Percentiles rank a stretch among this genome's conserved stretches.
Evolutionary conservation across 2,797 vertebrate genomes (phyloP).

Genomic region (Echeneis naucrates): DNA sequence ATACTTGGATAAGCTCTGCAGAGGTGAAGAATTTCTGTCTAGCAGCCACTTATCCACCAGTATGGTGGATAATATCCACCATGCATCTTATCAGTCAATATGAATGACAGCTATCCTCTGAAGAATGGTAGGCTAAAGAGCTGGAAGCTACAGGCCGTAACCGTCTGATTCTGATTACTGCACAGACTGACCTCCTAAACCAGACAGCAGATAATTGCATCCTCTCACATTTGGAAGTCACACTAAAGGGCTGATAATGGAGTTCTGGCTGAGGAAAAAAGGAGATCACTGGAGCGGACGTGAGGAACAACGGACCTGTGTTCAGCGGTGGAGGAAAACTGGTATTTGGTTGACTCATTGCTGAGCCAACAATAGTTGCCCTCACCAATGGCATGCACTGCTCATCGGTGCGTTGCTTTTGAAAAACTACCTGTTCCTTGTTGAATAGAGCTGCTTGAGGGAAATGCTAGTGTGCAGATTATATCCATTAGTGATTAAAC

Average conservation of each 20-base stretch:
- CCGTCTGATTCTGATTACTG: slow-evolving; percentile 34
- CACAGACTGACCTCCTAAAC: slow-evolving; percentile 48
- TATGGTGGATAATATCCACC: slow-evolving; percentile 11
- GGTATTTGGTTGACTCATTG: slow-evolving; percentile 49
- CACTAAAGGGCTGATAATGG: slow-evolving; percentile 65
- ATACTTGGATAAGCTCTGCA: not conserved
- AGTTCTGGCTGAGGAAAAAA: slow-evolving; percentile 50
- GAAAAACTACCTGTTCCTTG: slow-evolving; percentile 62
- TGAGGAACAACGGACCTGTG: slow-evolving; percentile 59
- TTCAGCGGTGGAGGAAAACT: slow-evolving; percentile 42
- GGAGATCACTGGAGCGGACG: slow-evolving; percentile 36
- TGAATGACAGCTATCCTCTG: slow-evolving; percentile 34
- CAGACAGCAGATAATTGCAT: slow-evolving; percentile 69
- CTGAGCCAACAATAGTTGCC: slow-evolving; percentile 54
- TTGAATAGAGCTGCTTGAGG: slow-evolving; percentile 42
- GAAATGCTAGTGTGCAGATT: slow-evolving; percentile 41
- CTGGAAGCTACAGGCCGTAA: slow-evolving; percentile 21
- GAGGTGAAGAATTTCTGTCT: slow-evolving; percentile 12
- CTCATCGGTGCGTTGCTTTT: slow-evolving; percentile 51
- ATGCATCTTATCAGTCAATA: slow-evolving; percentile 32
- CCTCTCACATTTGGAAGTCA: slow-evolving; percentile 57
- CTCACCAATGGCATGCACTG: slow-evolving; percentile 40
- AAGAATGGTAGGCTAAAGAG: slow-evolving; percentile 28
- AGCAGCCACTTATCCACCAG: slow-evolving; percentile 11
- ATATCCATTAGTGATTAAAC: slow-evolving; percentile 30